Evolutionary conservation across 1,140 invertebrate genomes (phyloP).

Genomic region (Teleogryllus occipitalis): DNA sequence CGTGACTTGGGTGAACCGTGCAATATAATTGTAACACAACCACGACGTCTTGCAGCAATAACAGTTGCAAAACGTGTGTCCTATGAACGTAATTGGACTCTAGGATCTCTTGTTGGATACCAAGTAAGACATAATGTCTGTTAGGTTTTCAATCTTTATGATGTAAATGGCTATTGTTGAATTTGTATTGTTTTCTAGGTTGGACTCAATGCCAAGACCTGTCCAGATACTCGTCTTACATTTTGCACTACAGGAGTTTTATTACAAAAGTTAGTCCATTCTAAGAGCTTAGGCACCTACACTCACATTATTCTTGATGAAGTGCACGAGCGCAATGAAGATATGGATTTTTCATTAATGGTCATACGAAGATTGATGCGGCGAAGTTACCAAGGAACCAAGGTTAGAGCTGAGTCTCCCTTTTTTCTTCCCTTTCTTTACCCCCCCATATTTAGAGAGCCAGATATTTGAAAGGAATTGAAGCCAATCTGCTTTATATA

Average conservation of each 20-base stretch:
- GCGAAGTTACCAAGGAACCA: constrained; percentile 59
- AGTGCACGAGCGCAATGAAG: constrained; percentile 90
- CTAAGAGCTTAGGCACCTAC: constrained; percentile 46
- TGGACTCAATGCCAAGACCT: constrained; percentile 47
- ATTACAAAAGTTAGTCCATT: constrained; percentile 50
- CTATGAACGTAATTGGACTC: constrained; percentile 62
- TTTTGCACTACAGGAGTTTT: constrained; percentile 77
- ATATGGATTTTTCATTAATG: constrained; percentile 87
- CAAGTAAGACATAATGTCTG: constrained; percentile 44
- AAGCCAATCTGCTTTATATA: too few species aligned
- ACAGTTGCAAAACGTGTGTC: constrained; percentile 70
- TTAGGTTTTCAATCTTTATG: not conserved
- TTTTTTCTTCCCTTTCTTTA: not conserved
- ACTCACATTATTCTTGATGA: constrained; percentile 94
- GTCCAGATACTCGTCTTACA: constrained; percentile 65
- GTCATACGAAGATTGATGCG: constrained; percentile 73
- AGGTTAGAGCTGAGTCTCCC: constrained; percentile 36
- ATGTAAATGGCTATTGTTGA: not conserved
- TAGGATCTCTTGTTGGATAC: constrained; percentile 75
- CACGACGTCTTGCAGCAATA: constrained; percentile 75
- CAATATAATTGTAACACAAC: constrained; percentile 83
- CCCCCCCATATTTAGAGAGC: too few species aligned
- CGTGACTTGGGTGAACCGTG: constrained; percentile 49
- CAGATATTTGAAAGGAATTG: too few species aligned
- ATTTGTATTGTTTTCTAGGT: constrained; percentile 40